phyloP scores from a whole-genome alignment of 2,113 vertebrate genomes.

The Phocoena phocoena region DNA sequence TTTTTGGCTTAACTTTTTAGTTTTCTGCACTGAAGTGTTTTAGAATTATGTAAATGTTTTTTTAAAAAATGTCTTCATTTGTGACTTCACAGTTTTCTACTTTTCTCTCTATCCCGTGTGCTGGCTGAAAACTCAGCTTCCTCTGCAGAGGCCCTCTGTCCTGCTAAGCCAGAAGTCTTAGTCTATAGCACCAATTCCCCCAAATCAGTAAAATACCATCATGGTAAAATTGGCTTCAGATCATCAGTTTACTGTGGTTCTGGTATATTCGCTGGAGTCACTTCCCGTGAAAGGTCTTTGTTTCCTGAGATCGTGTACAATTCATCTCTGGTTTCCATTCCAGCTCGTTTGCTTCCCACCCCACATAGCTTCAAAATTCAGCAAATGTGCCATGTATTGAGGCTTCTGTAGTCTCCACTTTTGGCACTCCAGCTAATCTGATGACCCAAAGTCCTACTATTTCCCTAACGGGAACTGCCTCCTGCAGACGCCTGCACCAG shows the following conservation, averaged over 20 bases:
- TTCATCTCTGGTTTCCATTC: not conserved
- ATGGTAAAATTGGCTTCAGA: not conserved
- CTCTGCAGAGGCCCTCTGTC: not conserved
- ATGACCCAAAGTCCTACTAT: not conserved
- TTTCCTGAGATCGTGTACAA: not conserved
- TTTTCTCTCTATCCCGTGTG: not conserved
- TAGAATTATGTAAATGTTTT: not conserved
- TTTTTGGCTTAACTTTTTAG: not conserved
- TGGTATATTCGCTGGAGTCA: not conserved
- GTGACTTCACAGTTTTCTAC: not conserved
- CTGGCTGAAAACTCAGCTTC: not conserved
- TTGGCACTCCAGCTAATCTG: not conserved
- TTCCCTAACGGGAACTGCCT: not conserved
- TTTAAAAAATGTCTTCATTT: not conserved
- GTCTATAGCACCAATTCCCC: not conserved
- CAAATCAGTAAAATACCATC: not conserved
- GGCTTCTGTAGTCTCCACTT: not conserved
- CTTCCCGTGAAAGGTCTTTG: not conserved
- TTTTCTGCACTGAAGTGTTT: not conserved
- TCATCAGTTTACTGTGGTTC: not conserved
- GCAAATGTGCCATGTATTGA: not conserved
- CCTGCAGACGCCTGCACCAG: not conserved
- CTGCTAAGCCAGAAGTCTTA: not conserved
- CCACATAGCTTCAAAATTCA: not conserved
- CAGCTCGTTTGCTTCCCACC: not conserved